These are phyloP conservation scores for Athetis lepigone DNA, from an alignment of 2,888 invertebrate species.

Conservation along the genomic window DNA sequence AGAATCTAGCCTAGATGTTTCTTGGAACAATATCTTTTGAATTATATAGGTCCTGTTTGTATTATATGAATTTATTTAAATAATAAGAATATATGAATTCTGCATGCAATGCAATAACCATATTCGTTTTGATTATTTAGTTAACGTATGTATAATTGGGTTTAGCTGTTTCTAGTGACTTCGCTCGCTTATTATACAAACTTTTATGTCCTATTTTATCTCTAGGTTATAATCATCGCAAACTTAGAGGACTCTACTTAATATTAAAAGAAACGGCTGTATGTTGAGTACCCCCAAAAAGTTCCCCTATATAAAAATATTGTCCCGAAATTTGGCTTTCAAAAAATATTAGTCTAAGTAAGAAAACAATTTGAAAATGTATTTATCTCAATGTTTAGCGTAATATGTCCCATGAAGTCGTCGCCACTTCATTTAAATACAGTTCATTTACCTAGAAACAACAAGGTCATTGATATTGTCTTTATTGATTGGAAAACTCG, in stretches of 20 bases:
- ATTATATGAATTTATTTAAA: slow-evolving; percentile 1
- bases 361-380: background rate
- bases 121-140: background rate
- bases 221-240: too few relatives aligned
- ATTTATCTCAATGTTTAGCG: slow-evolving; percentile 8
- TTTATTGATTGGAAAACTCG: slow-evolving; percentile 13
- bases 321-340: background rate
- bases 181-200: too few relatives aligned
- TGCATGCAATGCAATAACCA: background rate
- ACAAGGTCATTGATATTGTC: slow-evolving; percentile 47
- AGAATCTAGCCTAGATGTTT: slow-evolving; percentile 10
- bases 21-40: background rate
- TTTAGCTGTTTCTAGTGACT: too few relatives aligned
- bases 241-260: too few relatives aligned
- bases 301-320: too few relatives aligned
- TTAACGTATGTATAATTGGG: too few relatives aligned
- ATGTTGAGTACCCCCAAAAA: too few relatives aligned
- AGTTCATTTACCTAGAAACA: slow-evolving; percentile 46
- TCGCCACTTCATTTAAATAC: slow-evolving; percentile 15
- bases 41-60: slow-evolving; percentile 11
- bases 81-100: too few relatives aligned
- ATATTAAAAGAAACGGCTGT: too few relatives aligned
- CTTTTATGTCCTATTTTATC: too few relatives aligned
- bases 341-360: background rate
- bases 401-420: background rate